Percentiles rank a stretch among this genome's conserved stretches.
Evolutionary conservation across 1,140 invertebrate genomes (phyloP).

Genomic region (Venturia canescens): DNA sequence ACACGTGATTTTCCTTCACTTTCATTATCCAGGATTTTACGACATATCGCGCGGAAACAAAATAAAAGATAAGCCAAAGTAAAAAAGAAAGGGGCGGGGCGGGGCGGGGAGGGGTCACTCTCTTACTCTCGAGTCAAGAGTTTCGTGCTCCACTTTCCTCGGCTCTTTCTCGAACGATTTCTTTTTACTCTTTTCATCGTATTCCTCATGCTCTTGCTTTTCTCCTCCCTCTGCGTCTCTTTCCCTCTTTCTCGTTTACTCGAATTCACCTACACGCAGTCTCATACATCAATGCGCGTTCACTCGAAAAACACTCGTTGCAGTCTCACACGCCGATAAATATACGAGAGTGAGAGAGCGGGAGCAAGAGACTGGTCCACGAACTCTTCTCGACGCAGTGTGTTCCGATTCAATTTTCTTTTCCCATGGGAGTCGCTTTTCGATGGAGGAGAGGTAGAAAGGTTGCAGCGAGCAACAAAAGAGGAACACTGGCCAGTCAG

Average conservation of each 20-base stretch:
- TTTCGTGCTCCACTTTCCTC: conserved; percentile 47
- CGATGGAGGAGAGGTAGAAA: conserved; percentile 3
- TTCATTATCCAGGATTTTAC: conserved; percentile 24
- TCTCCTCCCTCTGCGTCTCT: conserved; percentile 17
- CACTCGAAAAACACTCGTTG: conserved; percentile 4
- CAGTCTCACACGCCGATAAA: not conserved
- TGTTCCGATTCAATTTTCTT: conserved; percentile 38
- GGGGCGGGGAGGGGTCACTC: conserved; percentile 15
- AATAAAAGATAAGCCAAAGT: conserved; percentile 26
- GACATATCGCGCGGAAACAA: conserved; percentile 17
- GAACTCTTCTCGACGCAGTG: conserved; percentile 34
- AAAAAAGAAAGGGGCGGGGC: not conserved
- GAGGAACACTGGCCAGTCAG: conserved; percentile 27
- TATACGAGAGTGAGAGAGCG: not conserved
- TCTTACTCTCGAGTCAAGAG: not conserved
- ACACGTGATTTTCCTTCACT: conserved; percentile 34
- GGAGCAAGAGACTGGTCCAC: conserved; percentile 40
- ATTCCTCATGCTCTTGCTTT: conserved; percentile 12
- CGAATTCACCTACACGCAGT: conserved; percentile 28
- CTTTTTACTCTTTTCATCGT: conserved; percentile 41
- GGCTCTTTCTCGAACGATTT: conserved; percentile 40
- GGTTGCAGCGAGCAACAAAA: conserved; percentile 18
- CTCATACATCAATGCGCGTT: conserved; percentile 12
- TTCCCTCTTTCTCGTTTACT: conserved; percentile 10
- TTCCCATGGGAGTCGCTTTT: conserved; percentile 39